Evolutionary conservation across 1,140 invertebrate genomes (phyloP).

Genomic region (Trachymyrmex cornetzi): DNA sequence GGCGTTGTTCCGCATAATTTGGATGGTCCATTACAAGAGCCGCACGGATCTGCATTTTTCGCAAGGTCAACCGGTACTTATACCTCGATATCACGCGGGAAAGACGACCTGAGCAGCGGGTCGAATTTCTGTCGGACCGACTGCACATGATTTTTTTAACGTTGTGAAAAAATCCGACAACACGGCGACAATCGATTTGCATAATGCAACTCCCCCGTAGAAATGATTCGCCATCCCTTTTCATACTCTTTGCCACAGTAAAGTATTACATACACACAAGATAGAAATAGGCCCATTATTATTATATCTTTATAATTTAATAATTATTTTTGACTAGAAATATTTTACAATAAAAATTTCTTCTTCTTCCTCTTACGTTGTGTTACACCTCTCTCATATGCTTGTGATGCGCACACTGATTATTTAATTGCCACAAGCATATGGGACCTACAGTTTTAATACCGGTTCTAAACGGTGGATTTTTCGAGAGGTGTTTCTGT

Average conservation of each 20-base stretch:
- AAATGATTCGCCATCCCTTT: conserved; percentile 3
- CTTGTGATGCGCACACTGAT: too few species aligned
- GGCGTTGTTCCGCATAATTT: conserved; percentile 51
- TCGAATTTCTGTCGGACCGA: conserved; percentile 39
- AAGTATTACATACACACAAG: not conserved
- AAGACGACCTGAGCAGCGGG: conserved; percentile 8
- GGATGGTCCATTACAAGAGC: conserved; percentile 23
- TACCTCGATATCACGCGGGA: not conserved
- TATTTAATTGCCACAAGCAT: too few species aligned
- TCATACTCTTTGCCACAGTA: not conserved
- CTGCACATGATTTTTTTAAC: conserved; percentile 29
- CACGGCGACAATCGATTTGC: conserved; percentile 39
- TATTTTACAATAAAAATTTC: too few species aligned
- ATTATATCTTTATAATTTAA: not conserved
- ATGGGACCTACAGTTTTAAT: too few species aligned
- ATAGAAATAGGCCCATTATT: too few species aligned
- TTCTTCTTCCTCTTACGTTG: too few species aligned
- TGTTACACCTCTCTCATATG: too few species aligned
- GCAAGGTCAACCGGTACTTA: conserved; percentile 50
- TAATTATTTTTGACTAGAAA: too few species aligned
- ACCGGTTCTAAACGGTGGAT: too few species aligned
- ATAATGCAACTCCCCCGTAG: conserved; percentile 27
- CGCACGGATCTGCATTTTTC: conserved; percentile 38
- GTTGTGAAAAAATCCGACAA: not conserved
- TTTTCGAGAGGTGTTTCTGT: too few species aligned